phyloP scores from a whole-genome alignment of 2,113 vertebrate species.

The Aldabrachelys gigantea region DNA sequence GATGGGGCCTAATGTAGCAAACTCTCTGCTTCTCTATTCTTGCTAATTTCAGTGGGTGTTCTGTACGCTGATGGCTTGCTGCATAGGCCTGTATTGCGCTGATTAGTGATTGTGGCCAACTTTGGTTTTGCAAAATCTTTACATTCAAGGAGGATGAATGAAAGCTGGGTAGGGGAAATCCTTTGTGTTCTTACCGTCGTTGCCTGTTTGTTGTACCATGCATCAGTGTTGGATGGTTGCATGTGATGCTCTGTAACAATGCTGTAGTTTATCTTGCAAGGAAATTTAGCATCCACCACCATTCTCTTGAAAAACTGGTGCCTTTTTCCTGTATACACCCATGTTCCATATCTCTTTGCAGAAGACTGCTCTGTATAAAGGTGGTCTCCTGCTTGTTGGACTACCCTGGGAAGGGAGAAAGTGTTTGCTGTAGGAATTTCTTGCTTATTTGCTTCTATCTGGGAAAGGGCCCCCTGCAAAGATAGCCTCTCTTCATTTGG shows the following conservation, averaged over 20 bases:
- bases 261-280: neutral
- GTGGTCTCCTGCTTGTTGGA: neutral
- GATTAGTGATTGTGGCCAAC: neutral
- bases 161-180: neutral
- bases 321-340: neutral
- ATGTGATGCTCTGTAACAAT: neutral
- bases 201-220: neutral
- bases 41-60: neutral
- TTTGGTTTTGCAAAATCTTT: neutral
- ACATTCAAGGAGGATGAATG: neutral
- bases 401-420: neutral
- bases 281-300: neutral
- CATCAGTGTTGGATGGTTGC: neutral
- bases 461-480: neutral
- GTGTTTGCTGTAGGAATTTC: neutral
- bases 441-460: neutral
- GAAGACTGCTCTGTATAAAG: neutral
- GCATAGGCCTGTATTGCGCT: neutral
- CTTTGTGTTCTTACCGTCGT: neutral
- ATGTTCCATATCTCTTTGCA: neutral
- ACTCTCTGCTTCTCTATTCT: neutral
- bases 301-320: neutral
- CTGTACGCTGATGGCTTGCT: accelerated
- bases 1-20: neutral
- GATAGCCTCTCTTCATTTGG: neutral